Percentiles rank a stretch among this genome's conserved stretches.
Evolutionary conservation across 37 sponge, comb jelly and placozoan genomes (phyloP).

Genomic region (Aplysina aerophoba): DNA sequence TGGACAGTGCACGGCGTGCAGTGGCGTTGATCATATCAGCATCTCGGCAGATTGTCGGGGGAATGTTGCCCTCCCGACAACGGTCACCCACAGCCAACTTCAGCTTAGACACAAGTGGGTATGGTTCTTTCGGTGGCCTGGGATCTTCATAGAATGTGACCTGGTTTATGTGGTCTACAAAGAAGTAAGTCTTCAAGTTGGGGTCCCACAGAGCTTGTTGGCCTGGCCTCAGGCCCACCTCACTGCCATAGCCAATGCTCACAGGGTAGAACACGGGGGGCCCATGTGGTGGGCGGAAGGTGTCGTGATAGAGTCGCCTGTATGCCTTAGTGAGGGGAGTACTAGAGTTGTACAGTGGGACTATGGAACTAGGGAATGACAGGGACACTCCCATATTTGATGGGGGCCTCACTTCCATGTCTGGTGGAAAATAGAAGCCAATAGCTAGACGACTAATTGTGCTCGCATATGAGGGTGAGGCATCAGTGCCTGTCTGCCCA

Average conservation of each 20-base stretch:
- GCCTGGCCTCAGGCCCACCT: constrained; percentile 69
- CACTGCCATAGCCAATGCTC: constrained; percentile 86
- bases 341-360: constrained; percentile 62
- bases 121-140: constrained; percentile 54
- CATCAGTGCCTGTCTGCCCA: constrained; percentile 32
- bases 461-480: constrained; percentile 58
- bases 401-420: constrained; percentile 45
- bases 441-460: constrained; percentile 65
- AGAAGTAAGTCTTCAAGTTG: constrained; percentile 55
- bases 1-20: constrained; percentile 57
- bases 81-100: constrained; percentile 56
- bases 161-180: constrained; percentile 71
- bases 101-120: constrained; percentile 45
- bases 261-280: constrained; percentile 72
- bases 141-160: constrained; percentile 81
- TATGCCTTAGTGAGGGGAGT: constrained; percentile 55
- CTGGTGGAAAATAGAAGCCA: constrained; percentile 74
- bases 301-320: constrained; percentile 75
- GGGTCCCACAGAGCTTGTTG: constrained; percentile 88
- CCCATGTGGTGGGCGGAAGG: constrained; percentile 78
- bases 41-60: constrained; percentile 36
- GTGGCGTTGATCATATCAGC: constrained; percentile 39
- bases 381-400: constrained; percentile 25
- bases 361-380: constrained; percentile 49
- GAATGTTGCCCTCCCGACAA: constrained; percentile 38